Percentiles rank a stretch among this genome's conserved stretches.
These are phyloP conservation scores for Taxidea taxus DNA, from an alignment of 2,113 vertebrate species.

Conservation along the genomic window DNA sequence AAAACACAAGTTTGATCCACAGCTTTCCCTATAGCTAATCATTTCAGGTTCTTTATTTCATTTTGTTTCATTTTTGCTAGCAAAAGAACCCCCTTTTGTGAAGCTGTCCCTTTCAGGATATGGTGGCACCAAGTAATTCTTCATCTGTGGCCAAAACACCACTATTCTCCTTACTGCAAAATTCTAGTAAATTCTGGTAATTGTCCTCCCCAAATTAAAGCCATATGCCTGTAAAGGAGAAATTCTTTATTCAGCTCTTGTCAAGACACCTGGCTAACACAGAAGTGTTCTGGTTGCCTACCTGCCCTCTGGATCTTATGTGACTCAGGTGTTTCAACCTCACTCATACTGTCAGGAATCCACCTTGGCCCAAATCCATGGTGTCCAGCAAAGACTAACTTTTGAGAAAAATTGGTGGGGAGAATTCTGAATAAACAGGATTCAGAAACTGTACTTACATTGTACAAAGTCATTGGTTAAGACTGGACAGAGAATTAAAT, in stretches of 20 bases:
- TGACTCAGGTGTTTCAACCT: neutral
- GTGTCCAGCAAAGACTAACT: neutral
- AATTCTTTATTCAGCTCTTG: neutral
- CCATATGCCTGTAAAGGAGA: neutral
- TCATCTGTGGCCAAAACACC: neutral
- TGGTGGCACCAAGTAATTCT: neutral
- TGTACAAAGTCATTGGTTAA: neutral
- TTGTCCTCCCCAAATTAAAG: neutral
- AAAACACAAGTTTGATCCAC: neutral
- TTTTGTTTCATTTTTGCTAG: neutral
- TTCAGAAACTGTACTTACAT: neutral
- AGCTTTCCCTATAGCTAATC: neutral
- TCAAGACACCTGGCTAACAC: neutral
- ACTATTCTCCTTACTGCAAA: neutral
- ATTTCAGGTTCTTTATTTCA: neutral
- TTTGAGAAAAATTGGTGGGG: neutral
- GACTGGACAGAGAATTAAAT: neutral
- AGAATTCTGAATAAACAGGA: neutral
- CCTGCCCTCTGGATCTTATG: neutral
- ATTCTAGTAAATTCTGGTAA: neutral
- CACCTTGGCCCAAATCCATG: neutral
- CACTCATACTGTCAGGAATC: neutral
- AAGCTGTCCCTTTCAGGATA: neutral
- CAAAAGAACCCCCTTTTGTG: neutral
- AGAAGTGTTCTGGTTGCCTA: neutral